Conservation (phyloP, 2,113 vertebrate species). For the Terrapene triunguis region DNA sequence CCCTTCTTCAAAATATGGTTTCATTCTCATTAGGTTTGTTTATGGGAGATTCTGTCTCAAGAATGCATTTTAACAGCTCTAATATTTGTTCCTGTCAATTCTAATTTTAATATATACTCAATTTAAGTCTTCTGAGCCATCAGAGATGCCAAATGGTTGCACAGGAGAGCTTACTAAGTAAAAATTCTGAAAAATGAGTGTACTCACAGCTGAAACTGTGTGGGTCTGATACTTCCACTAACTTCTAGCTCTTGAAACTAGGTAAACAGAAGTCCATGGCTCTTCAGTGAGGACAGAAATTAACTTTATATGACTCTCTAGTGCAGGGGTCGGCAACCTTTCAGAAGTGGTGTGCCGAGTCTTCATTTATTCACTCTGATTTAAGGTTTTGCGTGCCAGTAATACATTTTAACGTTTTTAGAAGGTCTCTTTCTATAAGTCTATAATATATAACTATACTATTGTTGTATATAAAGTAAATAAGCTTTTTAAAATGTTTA, state of each 20-base stretch:
- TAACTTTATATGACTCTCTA: background rate
- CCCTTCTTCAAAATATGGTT: background rate
- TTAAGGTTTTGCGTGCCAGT: no score
- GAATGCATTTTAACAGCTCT: conserved; percentile 2
- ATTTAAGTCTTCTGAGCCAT: conserved; percentile 2
- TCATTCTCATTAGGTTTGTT: conserved; percentile 38
- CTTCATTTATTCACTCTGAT: no score
- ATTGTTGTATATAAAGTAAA: no score
- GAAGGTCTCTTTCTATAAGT: no score
- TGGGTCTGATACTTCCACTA: background rate
- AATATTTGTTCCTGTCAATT: conserved; percentile 1
- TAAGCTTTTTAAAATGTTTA: no score
- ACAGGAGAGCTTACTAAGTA: background rate
- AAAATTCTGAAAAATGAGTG: background rate
- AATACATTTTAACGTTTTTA: no score
- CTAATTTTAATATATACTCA: background rate
- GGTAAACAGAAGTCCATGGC: background rate
- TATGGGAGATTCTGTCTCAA: background rate
- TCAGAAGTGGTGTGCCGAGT: no score
- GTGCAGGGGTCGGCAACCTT: background rate
- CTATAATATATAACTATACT: no score
- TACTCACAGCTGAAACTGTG: background rate
- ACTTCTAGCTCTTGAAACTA: background rate
- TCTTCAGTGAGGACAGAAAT: background rate
- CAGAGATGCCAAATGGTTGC: background rate